These are phyloP conservation scores for Zoanthus gigantus DNA, from an alignment of 92 coral and sea anemone genomes.

Conservation along the genomic window DNA sequence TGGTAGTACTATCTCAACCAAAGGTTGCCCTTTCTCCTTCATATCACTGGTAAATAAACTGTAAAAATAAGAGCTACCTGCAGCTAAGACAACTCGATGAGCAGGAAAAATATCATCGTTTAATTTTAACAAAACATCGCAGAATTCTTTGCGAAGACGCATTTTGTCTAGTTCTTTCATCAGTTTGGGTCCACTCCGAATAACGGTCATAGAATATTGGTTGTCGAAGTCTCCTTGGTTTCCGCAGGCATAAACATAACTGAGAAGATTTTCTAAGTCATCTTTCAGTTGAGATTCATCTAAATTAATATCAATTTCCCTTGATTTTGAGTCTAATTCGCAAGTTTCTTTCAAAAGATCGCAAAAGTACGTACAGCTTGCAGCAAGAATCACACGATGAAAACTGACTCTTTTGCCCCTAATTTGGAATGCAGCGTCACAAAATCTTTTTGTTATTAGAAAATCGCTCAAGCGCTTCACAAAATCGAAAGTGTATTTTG, in stretches of 20 bases:
- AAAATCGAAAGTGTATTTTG: slow-evolving; percentile 41
- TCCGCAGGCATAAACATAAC: slow-evolving; percentile 1
- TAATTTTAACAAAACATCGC: slow-evolving; percentile 46
- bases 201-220: slow-evolving; percentile 6
- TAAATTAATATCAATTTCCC: neutral
- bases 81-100: slow-evolving; percentile 57
- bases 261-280: neutral
- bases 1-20: slow-evolving; percentile 4
- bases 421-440: slow-evolving; percentile 10
- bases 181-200: slow-evolving; percentile 24
- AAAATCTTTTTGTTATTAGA: slow-evolving; percentile 23
- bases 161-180: slow-evolving; percentile 36
- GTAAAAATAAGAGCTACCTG: slow-evolving; percentile 58
- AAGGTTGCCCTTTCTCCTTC: slow-evolving; percentile 1
- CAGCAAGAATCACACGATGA: slow-evolving; percentile 36
- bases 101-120: slow-evolving; percentile 56
- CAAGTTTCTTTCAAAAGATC: neutral
- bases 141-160: slow-evolving; percentile 51
- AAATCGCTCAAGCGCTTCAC: slow-evolving; percentile 32
- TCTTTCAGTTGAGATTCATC: neutral
- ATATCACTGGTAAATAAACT: slow-evolving; percentile 29
- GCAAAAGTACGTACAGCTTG: slow-evolving; percentile 13
- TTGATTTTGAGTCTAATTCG: neutral
- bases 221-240: neutral
- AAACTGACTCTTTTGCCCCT: neutral